phyloP scores from a whole-genome alignment of 2,113 vertebrate species.

The Tor tambroides region DNA sequence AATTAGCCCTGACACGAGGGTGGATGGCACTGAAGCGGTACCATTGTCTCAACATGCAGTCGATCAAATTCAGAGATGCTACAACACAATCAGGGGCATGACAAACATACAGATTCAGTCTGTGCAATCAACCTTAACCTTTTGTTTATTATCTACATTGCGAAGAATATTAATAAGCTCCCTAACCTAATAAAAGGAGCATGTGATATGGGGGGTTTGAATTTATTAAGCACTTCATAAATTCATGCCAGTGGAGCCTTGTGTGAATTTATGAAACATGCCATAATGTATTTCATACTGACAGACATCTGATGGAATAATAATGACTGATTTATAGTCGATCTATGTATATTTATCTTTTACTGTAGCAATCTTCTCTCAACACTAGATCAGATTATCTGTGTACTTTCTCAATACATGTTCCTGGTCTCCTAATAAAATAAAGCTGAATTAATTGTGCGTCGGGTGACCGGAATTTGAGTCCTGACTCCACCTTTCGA shows the following conservation, averaged over 20 bases:
- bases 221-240: conserved; percentile 22
- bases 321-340: conserved; percentile 7
- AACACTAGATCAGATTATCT: neutral
- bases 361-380: neutral
- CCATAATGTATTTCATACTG: conserved; percentile 1
- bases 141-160: conserved; percentile 22
- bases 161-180: conserved; percentile 21
- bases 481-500: too few species aligned
- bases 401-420: neutral
- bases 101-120: neutral
- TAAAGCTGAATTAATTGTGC: too few species aligned
- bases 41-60: conserved; percentile 63
- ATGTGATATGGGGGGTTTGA: neutral
- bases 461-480: too few species aligned
- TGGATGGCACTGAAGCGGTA: conserved; percentile 58
- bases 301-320: neutral
- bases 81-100: neutral
- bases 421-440: neutral
- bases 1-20: conserved; percentile 4
- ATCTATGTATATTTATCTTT: neutral
- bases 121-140: neutral
- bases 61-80: conserved; percentile 27
- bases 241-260: neutral
- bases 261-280: conserved; percentile 28
- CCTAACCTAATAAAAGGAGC: conserved; percentile 14